Conservation (phyloP, 2,797 vertebrate genomes). For the Oceanodroma leucorhoa region DNA sequence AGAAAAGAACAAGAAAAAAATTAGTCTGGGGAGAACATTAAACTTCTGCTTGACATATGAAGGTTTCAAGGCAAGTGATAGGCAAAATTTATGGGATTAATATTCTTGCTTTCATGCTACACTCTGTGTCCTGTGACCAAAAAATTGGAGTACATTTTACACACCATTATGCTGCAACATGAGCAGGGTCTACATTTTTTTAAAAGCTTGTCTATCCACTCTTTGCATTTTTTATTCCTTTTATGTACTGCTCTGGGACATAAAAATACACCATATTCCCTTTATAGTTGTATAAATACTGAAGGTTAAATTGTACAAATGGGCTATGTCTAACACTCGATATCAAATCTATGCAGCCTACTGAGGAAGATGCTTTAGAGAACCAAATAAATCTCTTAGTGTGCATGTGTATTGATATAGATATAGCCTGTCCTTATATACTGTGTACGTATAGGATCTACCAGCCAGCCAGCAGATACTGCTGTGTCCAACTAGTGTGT, state of each 20-base stretch:
- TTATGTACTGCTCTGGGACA: conserved; percentile 50
- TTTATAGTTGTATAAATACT: conserved; percentile 56
- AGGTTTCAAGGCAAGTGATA: conserved; percentile 31
- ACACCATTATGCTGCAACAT: conserved; percentile 2
- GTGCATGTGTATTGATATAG: background rate
- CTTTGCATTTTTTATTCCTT: conserved; percentile 66
- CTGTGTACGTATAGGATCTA: background rate
- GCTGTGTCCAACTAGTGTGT: background rate
- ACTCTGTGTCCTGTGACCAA: conserved; percentile 25
- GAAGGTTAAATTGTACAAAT: conserved; percentile 63
- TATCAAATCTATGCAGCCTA: background rate
- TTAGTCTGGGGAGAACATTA: background rate
- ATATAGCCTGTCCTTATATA: background rate
- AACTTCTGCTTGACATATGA: background rate
- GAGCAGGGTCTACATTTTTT: conserved; percentile 9
- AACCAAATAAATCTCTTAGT: background rate
- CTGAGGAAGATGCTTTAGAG: background rate
- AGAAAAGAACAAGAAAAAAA: background rate
- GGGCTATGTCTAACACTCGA: background rate
- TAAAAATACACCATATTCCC: conserved; percentile 42
- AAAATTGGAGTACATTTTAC: conserved; percentile 53
- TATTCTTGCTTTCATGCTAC: conserved; percentile 20
- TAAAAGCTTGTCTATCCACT: conserved; percentile 27
- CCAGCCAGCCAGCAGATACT: background rate
- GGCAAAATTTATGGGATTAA: conserved; percentile 31